phyloP scores from a whole-genome alignment of 2,888 invertebrate genomes.

The Lysandra bellargus region DNA sequence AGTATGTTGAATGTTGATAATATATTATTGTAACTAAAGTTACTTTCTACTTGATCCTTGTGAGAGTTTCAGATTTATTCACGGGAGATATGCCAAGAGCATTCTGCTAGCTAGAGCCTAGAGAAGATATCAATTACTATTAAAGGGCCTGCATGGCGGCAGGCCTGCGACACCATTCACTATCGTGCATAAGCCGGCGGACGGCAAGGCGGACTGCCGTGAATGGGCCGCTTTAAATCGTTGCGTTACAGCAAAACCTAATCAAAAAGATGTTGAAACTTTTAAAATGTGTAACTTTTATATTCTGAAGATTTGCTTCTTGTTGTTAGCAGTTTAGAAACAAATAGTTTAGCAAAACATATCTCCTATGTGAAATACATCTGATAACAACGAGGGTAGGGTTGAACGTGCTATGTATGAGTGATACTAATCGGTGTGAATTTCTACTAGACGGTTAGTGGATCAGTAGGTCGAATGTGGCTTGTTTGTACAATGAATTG shows the following conservation, averaged over 20 bases:
- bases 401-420: slow-evolving; percentile 68
- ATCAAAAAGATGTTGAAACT: background rate
- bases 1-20: slow-evolving; percentile 48
- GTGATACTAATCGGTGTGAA: slow-evolving; percentile 52
- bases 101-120: background rate
- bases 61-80: slow-evolving; percentile 45
- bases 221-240: background rate
- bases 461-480: slow-evolving; percentile 59
- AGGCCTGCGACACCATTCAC: no score
- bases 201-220: no score
- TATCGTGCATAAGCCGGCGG: no score
- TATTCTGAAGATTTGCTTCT: background rate
- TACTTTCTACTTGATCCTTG: slow-evolving; percentile 60
- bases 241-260: background rate
- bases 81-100: background rate
- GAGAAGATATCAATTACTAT: background rate
- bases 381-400: slow-evolving; percentile 45
- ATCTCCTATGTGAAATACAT: background rate
- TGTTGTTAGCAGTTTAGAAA: background rate
- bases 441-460: slow-evolving; percentile 73
- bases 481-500: slow-evolving; percentile 38
- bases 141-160: no score
- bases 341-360: background rate
- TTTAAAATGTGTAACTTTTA: background rate
- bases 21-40: slow-evolving; percentile 53